Conservation (phyloP, 2,797 vertebrate genomes). For the Chelon auratus region DNA sequence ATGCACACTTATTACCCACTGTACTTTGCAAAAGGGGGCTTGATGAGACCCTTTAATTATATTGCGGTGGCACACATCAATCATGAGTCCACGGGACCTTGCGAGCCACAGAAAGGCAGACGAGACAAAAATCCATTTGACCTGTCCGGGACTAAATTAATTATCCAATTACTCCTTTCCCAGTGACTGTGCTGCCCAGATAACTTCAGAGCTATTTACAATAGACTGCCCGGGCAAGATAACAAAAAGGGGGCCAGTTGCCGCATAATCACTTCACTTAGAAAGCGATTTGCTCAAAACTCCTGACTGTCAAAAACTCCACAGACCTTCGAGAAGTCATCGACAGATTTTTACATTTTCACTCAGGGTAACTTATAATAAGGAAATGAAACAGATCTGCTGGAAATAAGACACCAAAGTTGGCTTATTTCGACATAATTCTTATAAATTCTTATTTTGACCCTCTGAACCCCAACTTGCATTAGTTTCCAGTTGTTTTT, state of each 20-base stretch:
- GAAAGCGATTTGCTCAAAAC: slow-evolving; percentile 64
- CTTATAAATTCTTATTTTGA: slow-evolving; percentile 15
- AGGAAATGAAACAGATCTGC: slow-evolving; percentile 37
- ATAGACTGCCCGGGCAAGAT: slow-evolving; percentile 77
- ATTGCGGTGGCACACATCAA: slow-evolving; percentile 74
- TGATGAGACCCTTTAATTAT: slow-evolving; percentile 63
- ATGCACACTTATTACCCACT: slow-evolving; percentile 22
- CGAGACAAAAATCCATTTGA: slow-evolving; percentile 79
- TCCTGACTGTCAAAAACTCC: slow-evolving; percentile 56
- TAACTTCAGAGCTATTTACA: slow-evolving; percentile 83
- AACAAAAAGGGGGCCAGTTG: slow-evolving; percentile 72
- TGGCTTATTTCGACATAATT: slow-evolving; percentile 18
- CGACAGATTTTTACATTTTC: slow-evolving; percentile 62
- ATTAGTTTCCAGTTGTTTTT: slow-evolving; percentile 34
- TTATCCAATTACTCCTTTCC: slow-evolving; percentile 84
- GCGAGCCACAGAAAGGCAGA: slow-evolving; percentile 59
- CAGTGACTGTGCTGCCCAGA: slow-evolving; percentile 80
- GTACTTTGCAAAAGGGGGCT: slow-evolving; percentile 14
- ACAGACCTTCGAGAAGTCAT: slow-evolving; percentile 59
- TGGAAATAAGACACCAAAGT: slow-evolving; percentile 30
- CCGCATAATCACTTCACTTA: slow-evolving; percentile 77
- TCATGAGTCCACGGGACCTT: slow-evolving; percentile 72
- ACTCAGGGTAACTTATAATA: slow-evolving; percentile 23
- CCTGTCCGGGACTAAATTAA: slow-evolving; percentile 84
- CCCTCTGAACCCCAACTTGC: slow-evolving; percentile 25